Evolutionary conservation across 2,113 vertebrate species (phyloP), one percentile per base, ranked within the genome.

Genomic region (Prionailurus bengalensis): DNA sequence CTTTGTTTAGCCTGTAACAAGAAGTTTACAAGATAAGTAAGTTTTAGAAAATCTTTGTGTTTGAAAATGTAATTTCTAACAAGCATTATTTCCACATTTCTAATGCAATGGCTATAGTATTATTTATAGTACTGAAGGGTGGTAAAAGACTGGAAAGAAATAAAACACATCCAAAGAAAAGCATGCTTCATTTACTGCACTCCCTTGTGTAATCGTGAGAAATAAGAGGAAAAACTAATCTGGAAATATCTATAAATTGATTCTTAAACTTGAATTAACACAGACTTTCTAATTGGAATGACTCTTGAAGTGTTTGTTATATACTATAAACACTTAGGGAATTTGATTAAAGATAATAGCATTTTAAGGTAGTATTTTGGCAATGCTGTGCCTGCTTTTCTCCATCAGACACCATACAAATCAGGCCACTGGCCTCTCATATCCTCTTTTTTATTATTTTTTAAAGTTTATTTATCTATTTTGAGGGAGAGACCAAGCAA

Each of bases 251-350:
- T 15, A 51, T 58, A 68, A 65, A 27, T 80, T 39, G 7, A 58
- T 94, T 92, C 84, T 93, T 36, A 25, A 70, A 74, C 36, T 76
- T 65, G 45, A 73, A 74, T 82, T 93, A 89, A 51, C 19, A 51
- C n/a, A 74, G 17, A 23, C 23, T 45, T 74, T 27, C 10, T 27
- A 76, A 51, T 12, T 94, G 5, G 48, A 42, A 15, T 80, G 29
- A 80, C 42, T 80, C 15, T 14, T n/a, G 8, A 58, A 19, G 13
- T 93, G 13, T 21, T 29, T 71, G 48, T 51, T 84, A 91, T 83
- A 42, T n/a, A 42, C 68, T 74, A 5, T n/a, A 8, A 91, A 3
- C 31, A 80, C 53, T 71, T 65, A 48, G 1, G 14, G 53, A 42
- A 85, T 39, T 31, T 74, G 29, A 68, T 85, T 63, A 51, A 68